Conservation (phyloP, 1,140 invertebrate species). For the Eufriesea mexicana region DNA sequence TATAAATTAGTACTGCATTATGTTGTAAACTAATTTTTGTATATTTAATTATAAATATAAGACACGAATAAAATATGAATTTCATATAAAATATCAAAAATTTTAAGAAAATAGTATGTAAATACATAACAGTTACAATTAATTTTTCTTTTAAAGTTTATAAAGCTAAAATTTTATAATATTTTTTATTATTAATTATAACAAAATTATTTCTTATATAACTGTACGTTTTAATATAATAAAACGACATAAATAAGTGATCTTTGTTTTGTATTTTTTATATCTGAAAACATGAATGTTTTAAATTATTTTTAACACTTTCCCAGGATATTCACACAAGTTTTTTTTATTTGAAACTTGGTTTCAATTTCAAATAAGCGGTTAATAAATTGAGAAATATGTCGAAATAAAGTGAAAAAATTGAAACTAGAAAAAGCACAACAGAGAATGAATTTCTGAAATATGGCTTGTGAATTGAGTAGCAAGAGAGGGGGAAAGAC, state of each 20-base stretch:
- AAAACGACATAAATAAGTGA: constrained; percentile 18
- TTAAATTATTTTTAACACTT: background rate
- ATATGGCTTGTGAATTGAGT: constrained; percentile 44
- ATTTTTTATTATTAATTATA: background rate
- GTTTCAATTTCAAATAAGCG: no score
- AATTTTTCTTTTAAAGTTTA: background rate
- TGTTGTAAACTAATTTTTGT: background rate
- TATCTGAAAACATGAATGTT: background rate
- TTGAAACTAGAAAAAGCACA: constrained; percentile 13
- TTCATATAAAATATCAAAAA: background rate
- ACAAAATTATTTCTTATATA: background rate
- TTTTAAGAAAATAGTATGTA: background rate
- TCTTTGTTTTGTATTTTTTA: constrained; percentile 7
- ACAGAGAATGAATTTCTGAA: constrained; percentile 50
- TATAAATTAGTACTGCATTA: background rate
- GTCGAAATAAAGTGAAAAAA: background rate
- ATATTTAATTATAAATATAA: constrained; percentile 9
- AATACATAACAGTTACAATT: background rate
- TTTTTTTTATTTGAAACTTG: background rate
- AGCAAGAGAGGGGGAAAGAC: constrained; percentile 47
- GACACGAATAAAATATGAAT: background rate
- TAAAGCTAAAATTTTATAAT: background rate
- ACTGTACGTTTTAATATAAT: background rate
- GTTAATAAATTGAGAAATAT: background rate
- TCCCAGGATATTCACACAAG: no score